Percentiles rank a stretch among this genome's conserved stretches.
Conservation (phyloP, 2,113 vertebrate genomes). For the Oryzias curvinotus region DNA sequence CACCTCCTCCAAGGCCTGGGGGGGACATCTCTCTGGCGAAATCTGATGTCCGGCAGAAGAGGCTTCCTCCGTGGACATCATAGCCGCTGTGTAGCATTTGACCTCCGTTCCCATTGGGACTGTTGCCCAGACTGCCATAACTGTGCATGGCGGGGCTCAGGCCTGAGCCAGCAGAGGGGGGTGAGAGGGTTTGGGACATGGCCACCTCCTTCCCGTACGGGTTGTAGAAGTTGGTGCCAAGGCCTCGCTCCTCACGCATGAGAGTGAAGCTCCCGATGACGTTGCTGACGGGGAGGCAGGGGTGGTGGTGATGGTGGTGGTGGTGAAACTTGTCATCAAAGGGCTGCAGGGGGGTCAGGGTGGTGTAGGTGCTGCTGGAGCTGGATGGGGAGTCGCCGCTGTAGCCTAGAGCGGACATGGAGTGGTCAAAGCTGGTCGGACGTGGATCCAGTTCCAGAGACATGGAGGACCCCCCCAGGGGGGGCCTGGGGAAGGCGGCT, state of each 20-base stretch:
- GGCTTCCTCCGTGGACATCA: conserved; percentile 77
- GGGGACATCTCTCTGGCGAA: conserved; percentile 82
- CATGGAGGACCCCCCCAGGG: conserved; percentile 77
- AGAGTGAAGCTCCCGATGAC: conserved; percentile 85
- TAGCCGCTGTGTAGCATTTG: conserved; percentile 79
- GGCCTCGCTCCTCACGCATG: conserved; percentile 81
- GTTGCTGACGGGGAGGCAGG: conserved; percentile 82
- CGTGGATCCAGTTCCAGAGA: conserved; percentile 78
- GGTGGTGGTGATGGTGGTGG: conserved; percentile 81
- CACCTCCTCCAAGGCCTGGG: conserved; percentile 64
- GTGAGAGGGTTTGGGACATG: conserved; percentile 78
- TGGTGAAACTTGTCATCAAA: conserved; percentile 84
- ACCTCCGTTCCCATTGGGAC: conserved; percentile 62
- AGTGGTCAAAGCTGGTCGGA: conserved; percentile 74
- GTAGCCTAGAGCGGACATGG: conserved; percentile 80
- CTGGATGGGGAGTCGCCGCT: conserved; percentile 80
- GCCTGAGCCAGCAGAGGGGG: conserved; percentile 71
- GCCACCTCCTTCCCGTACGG: conserved; percentile 82
- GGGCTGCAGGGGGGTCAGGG: conserved; percentile 81
- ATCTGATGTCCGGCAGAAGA: conserved; percentile 80
- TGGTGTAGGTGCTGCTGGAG: conserved; percentile 81
- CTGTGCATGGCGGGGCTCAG: conserved; percentile 75
- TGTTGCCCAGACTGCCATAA: conserved; percentile 72
- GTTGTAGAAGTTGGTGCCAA: conserved; percentile 82
- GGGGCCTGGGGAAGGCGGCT: conserved; percentile 78